Evolutionary conservation across 2,113 vertebrate species (phyloP), one percentile per base, ranked within the genome.

Genomic region (Mungos mungo): DNA sequence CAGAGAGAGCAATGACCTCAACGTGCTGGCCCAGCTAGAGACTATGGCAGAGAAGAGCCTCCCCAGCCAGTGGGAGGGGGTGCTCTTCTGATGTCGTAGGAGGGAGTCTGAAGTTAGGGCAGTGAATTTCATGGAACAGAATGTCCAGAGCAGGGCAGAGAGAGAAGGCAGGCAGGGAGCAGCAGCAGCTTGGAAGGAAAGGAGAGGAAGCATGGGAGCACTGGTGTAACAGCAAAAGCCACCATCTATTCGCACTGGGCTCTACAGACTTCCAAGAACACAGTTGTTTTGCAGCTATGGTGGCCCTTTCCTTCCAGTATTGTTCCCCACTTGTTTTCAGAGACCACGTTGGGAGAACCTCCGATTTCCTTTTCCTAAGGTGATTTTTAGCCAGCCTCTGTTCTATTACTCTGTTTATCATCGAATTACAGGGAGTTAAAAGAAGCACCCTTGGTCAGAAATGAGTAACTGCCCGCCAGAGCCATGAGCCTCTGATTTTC

Each of bases 1-100:
- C 98, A 93, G 95, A 50, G 41, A 13, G 12, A 9, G 89, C 45
- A 33, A 93, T 96, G 97, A 98, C 96, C 95, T 96, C 98, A 92
- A 4, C 2, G 35, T 5, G 60, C 31, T 95, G 63, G 69, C 72
- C 27, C 33, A 14, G 47, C 69, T 77, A 7, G 90, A 88, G 69
- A 27, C 65, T 74, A 60, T 2, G 38, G 74, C 41, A 60, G 23
- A 79, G 88, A 96, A 96, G 88, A 94, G 74, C 72, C 96, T 98
- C 97, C 93, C 92, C 84, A 91, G 92, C 92, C 69, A 33, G 63
- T 82, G 66, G 98, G 98, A 93, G 95, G 97, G 94, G 94, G 74
- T 7, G 0, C 33, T 84, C 89, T 94, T 93, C 83, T 31, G 93
- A 90, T 93, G 93, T 90, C 74, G 0, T n/a, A 11, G 81, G 79